Evolutionary conservation across 2,797 vertebrate species (phyloP), one percentile per base, ranked within the genome.

Genomic region (Coracias cyanogaster): DNA sequence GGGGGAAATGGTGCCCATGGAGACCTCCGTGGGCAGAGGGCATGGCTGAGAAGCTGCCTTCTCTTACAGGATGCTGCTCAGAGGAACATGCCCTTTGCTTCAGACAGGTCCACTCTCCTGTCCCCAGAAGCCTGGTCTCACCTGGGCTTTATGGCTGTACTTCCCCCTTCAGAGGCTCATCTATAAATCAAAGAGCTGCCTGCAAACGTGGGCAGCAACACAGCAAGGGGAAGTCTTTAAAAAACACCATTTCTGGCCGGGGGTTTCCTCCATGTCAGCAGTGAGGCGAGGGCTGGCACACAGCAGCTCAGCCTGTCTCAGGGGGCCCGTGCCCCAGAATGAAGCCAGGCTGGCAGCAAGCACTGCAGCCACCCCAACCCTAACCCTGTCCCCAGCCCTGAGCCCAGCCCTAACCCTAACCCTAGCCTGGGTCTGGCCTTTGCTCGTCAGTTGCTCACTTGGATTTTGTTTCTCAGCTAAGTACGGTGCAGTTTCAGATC

Each of bases 321-420:
- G 41, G 24, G 48, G 49, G 55, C 55, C 0, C 0, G 0, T 0
- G 0, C 26, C 17, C n/a, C 0, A 0, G n/a, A 35, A 72, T 2
- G 2, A 13, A 4, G 13, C n/a, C 10, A 0, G 49, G 54, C 24
- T 48, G 69, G 60, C 33, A 66, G 35, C 1, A 4, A 29, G 41
- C 9, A 7, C 49, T 57, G 31, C 39, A 58, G 49, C 82, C 67
- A 3, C 60, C 29, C 41, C 15, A 43, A 43, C 15, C 41, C 41
- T 43, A 26, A 43, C 41, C 41, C 12, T 13, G 13, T 6, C 41
- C 41, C 41, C 37, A 37, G 37, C 37, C 37, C 37, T 37, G 37
- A 37, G 37, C 29, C 9, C 15, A 13, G 13, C 15, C 12, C 41
- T 43, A 26, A 43, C 41, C 41, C 41, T 43, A 43, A 43, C 41